Conservation (phyloP, 2,797 vertebrate genomes). For the Tragopan temminckii region DNA sequence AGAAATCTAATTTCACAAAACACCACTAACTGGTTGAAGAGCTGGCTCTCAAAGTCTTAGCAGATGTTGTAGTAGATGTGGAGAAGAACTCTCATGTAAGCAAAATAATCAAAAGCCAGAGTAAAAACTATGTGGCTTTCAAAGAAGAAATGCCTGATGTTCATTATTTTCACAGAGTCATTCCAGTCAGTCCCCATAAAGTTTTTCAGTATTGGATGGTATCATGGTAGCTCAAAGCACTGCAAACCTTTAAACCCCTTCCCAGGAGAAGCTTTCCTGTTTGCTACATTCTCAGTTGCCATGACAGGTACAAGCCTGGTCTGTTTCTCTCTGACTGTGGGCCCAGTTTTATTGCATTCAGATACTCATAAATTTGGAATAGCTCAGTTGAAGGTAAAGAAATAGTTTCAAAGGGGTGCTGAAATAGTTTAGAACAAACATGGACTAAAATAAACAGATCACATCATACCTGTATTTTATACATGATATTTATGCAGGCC, state of each 20-base stretch:
- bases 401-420: not conserved
- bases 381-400: not conserved
- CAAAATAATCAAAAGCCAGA: not conserved
- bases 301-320: not conserved
- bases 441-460: not conserved
- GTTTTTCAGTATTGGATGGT: not conserved
- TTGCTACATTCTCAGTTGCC: not conserved
- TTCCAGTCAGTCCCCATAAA: not conserved
- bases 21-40: not conserved
- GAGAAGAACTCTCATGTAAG: fast-evolving
- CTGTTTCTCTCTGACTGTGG: not conserved
- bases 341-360: not conserved
- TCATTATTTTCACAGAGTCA: not conserved
- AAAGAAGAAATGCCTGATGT: not conserved
- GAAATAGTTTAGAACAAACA: not conserved
- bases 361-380: not conserved
- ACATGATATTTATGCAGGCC: not conserved
- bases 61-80: not conserved
- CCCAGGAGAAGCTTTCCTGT: not conserved
- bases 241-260: not conserved
- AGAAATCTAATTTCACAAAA: not conserved
- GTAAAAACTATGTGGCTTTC: not conserved
- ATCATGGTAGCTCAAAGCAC: not conserved
- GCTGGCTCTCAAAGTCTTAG: not conserved
- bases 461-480: not conserved